Conservation (phyloP, 2,888 invertebrate species). For the Epinotia ramella region DNA sequence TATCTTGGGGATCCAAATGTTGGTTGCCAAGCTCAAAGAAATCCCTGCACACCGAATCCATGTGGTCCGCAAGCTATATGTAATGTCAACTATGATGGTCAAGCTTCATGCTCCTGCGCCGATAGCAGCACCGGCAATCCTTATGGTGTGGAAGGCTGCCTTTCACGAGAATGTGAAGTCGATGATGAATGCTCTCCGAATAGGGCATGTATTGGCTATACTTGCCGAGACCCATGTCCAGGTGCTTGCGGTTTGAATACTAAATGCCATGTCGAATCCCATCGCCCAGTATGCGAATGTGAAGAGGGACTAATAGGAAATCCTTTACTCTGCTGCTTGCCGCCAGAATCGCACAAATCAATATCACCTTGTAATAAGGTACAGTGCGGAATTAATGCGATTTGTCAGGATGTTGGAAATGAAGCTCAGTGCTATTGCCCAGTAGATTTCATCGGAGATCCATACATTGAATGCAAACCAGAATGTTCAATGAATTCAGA, state of each 20-base stretch:
- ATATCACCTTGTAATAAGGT: constrained; percentile 89
- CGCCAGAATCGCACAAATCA: constrained; percentile 81
- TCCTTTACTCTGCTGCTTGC: constrained; percentile 90
- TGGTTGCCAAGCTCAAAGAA: constrained; percentile 89
- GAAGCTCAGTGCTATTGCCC: constrained; percentile 92
- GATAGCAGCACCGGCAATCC: constrained; percentile 92
- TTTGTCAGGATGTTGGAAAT: constrained; percentile 89
- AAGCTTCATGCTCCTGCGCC: constrained; percentile 90
- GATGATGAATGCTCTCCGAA: constrained; percentile 91
- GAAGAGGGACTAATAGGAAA: constrained; percentile 90
- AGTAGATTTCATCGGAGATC: constrained; percentile 91
- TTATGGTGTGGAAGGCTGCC: constrained; percentile 88
- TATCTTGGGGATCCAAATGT: constrained; percentile 92
- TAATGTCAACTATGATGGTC: constrained; percentile 87
- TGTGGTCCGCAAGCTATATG: constrained; percentile 93
- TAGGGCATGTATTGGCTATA: constrained; percentile 92
- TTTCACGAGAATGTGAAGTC: constrained; percentile 91
- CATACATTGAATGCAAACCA: constrained; percentile 90
- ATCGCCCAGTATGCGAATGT: constrained; percentile 93
- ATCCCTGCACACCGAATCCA: constrained; percentile 91
- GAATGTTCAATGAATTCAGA: constrained; percentile 94
- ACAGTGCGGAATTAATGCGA: constrained; percentile 92
- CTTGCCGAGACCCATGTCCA: constrained; percentile 93
- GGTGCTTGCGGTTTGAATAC: constrained; percentile 92
- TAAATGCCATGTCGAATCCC: constrained; percentile 90